Percentiles rank a stretch among this genome's conserved stretches.
Conservation (phyloP, 2,888 invertebrate genomes). For the Drosophila melanocephala region DNA sequence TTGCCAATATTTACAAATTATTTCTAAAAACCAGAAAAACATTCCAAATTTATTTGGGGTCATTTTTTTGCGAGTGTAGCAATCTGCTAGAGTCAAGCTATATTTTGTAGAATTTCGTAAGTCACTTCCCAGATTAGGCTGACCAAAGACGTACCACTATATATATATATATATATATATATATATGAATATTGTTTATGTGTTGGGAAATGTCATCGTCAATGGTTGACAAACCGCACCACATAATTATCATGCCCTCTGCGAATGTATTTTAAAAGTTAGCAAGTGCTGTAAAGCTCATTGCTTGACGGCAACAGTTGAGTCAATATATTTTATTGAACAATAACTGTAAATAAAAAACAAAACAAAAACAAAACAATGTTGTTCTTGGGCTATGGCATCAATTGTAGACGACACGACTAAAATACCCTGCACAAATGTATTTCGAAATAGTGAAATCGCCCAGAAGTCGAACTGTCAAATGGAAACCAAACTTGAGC, state of each 20-base stretch:
- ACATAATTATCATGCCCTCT: neutral
- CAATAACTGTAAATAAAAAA: constrained; percentile 35
- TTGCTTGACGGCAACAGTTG: constrained; percentile 23
- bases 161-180: neutral
- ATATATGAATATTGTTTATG: neutral
- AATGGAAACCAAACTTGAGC: neutral
- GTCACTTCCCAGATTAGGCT: neutral
- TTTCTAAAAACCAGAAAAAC: neutral
- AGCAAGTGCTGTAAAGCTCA: constrained; percentile 42
- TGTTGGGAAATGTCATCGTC: neutral
- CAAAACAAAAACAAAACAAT: neutral
- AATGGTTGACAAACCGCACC: neutral
- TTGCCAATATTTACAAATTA: neutral
- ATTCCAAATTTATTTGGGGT: too few species aligned
- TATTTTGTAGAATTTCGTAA: neutral
- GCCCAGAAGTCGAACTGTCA: neutral
- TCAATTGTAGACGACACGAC: neutral
- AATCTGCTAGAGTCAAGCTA: neutral
- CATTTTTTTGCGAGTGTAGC: neutral
- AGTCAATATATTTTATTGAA: constrained; percentile 23
- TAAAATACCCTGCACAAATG: neutral
- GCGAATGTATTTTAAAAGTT: constrained; percentile 3
- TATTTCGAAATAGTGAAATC: neutral
- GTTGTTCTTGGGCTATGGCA: neutral
- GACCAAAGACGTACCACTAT: neutral